These are phyloP conservation scores for Calliopum simillimum DNA, from an alignment of 2,888 invertebrate genomes.

Conservation along the genomic window DNA sequence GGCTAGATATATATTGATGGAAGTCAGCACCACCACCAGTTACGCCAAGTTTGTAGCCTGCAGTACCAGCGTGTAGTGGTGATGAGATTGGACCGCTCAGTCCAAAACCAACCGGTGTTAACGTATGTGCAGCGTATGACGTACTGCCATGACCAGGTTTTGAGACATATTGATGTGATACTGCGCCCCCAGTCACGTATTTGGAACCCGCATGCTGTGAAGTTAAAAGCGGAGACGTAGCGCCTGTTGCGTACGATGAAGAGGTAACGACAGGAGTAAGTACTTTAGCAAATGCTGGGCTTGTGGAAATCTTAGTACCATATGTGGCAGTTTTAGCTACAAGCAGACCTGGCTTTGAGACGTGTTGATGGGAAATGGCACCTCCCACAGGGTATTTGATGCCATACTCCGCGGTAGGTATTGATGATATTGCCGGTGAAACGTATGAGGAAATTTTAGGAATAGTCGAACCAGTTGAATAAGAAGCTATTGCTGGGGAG, in stretches of 20 bases:
- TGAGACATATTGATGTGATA: slow-evolving; percentile 47
- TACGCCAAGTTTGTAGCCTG: slow-evolving; percentile 26
- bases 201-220: neutral
- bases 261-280: slow-evolving; percentile 40
- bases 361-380: slow-evolving; percentile 42
- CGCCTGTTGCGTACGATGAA: slow-evolving; percentile 17
- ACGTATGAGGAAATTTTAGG: slow-evolving; percentile 35
- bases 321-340: neutral
- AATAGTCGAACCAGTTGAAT: slow-evolving; percentile 15
- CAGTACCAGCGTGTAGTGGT: neutral
- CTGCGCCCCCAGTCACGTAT: slow-evolving; percentile 33
- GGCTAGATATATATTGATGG: slow-evolving; percentile 24
- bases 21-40: slow-evolving; percentile 35
- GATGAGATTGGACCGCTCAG: no score
- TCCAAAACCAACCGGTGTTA: no score
- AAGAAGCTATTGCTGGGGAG: slow-evolving; percentile 37
- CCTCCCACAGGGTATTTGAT: slow-evolving; percentile 6
- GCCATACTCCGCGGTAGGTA: no score
- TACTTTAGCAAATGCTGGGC: slow-evolving; percentile 40
- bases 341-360: slow-evolving; percentile 29
- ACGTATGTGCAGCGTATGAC: neutral
- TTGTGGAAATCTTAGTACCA: neutral
- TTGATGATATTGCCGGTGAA: neutral
- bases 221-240: neutral
- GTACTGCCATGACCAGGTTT: slow-evolving; percentile 27